Percentiles rank a stretch among this genome's conserved stretches.
phyloP scores from a whole-genome alignment of 92 coral and sea anemone genomes.

The Diadumene lineata region DNA sequence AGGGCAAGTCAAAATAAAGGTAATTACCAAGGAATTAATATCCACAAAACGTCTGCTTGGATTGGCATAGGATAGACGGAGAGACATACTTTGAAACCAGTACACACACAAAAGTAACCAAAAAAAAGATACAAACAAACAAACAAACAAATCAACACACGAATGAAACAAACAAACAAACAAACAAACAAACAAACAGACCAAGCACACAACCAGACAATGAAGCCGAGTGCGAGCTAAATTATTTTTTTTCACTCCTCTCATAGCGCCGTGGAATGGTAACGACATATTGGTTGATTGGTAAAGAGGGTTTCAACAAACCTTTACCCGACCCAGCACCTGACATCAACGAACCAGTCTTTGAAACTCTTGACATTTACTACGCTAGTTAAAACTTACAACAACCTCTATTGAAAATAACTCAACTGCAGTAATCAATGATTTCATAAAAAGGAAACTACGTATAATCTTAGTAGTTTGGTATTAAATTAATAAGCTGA shows the following conservation, averaged over 20 bases:
- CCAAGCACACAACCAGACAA: too few species aligned
- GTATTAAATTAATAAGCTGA: too few species aligned
- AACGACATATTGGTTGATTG: constrained; percentile 80
- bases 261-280: constrained; percentile 79
- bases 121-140: too few species aligned
- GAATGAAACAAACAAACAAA: not conserved
- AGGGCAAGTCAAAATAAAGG: constrained; percentile 76
- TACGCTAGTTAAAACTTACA: constrained; percentile 58
- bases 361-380: constrained; percentile 74
- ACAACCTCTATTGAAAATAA: not conserved
- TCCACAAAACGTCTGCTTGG: too few species aligned
- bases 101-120: not conserved
- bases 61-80: too few species aligned
- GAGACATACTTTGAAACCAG: too few species aligned
- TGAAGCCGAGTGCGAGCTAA: too few species aligned
- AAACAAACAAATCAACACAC: not conserved
- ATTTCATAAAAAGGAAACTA: too few species aligned
- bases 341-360: constrained; percentile 57
- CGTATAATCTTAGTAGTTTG: too few species aligned
- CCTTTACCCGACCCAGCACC: constrained; percentile 74
- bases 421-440: not conserved
- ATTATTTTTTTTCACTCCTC: too few species aligned
- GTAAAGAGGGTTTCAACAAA: constrained; percentile 76
- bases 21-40: too few species aligned
- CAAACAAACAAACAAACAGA: not conserved